A percentile compares a stretch with the other conserved stretches of the same genome.
These are phyloP conservation scores for Phaenicophaeus curvirostris DNA, from an alignment of 2,797 vertebrate genomes.

Conservation along the genomic window DNA sequence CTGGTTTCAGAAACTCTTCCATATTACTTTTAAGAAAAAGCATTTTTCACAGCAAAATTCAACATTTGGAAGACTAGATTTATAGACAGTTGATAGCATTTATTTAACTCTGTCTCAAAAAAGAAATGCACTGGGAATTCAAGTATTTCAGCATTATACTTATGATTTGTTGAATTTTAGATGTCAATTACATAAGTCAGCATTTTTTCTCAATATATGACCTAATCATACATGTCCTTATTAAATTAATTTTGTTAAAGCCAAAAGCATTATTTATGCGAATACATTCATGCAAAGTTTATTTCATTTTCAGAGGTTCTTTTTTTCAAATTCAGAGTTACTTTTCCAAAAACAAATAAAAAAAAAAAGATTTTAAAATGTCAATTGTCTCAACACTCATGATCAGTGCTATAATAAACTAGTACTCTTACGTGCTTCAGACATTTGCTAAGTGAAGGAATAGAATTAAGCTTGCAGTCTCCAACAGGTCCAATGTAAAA, in stretches of 20 bases:
- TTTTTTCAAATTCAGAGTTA: neutral
- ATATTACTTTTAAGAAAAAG: neutral
- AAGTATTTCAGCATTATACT: neutral
- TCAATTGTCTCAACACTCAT: neutral
- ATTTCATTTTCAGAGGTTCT: neutral
- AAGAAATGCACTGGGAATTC: neutral
- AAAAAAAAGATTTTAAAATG: neutral
- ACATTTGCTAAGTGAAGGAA: neutral
- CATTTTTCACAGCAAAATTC: neutral
- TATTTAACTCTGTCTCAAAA: neutral
- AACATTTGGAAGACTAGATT: neutral
- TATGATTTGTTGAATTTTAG: neutral
- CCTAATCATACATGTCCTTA: neutral
- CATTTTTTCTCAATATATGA: neutral
- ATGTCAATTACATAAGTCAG: neutral
- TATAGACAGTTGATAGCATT: neutral
- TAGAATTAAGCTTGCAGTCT: neutral
- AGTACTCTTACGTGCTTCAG: neutral
- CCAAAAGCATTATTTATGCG: neutral
- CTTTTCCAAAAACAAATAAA: neutral
- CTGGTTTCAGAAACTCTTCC: neutral
- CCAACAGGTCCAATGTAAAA: neutral
- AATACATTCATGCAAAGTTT: neutral
- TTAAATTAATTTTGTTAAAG: neutral
- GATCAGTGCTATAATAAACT: neutral